Percentiles rank a stretch among this genome's conserved stretches.
Conservation (phyloP, 35 echinoderm and acorn worm species). For the Holothuria glaberrima region DNA sequence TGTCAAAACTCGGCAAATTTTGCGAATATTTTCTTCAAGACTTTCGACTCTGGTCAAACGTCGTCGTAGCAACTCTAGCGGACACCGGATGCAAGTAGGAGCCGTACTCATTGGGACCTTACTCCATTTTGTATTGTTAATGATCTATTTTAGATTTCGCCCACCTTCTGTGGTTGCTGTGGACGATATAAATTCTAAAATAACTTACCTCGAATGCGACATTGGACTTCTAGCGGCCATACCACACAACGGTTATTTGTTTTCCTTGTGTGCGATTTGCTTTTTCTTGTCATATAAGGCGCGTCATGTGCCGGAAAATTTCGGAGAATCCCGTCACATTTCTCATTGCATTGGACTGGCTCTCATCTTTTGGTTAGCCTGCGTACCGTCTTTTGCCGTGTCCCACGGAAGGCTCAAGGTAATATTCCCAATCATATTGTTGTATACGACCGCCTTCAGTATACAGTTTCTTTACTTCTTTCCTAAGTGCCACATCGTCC, state of each 20-base stretch:
- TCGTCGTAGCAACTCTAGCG: not conserved
- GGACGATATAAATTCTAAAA: slow-evolving; percentile 19
- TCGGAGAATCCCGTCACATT: slow-evolving; percentile 52
- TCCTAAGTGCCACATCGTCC: slow-evolving; percentile 44
- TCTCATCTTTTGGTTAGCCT: slow-evolving; percentile 27
- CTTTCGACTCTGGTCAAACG: slow-evolving; percentile 12
- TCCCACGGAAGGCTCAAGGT: slow-evolving; percentile 32
- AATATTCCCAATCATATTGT: not conserved
- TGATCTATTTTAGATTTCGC: not conserved
- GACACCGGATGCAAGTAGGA: slow-evolving; percentile 3
- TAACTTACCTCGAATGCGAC: slow-evolving; percentile 29
- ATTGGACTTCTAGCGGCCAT: slow-evolving; percentile 8
- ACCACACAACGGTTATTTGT: slow-evolving; percentile 41
- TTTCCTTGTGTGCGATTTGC: slow-evolving; percentile 31
- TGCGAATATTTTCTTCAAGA: slow-evolving; percentile 36
- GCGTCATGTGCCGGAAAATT: slow-evolving; percentile 42
- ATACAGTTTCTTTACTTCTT: slow-evolving; percentile 48
- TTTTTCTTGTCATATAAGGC: slow-evolving; percentile 49
- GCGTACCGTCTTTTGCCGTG: slow-evolving; percentile 21
- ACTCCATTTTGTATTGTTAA: slow-evolving; percentile 19
- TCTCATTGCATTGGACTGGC: slow-evolving; percentile 30
- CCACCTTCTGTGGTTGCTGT: not conserved
- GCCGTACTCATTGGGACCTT: not conserved
- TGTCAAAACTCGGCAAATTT: slow-evolving; percentile 43
- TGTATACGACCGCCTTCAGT: slow-evolving; percentile 43